Conservation (phyloP, 1,140 invertebrate species). For the Sitodiplosis mosellana region DNA sequence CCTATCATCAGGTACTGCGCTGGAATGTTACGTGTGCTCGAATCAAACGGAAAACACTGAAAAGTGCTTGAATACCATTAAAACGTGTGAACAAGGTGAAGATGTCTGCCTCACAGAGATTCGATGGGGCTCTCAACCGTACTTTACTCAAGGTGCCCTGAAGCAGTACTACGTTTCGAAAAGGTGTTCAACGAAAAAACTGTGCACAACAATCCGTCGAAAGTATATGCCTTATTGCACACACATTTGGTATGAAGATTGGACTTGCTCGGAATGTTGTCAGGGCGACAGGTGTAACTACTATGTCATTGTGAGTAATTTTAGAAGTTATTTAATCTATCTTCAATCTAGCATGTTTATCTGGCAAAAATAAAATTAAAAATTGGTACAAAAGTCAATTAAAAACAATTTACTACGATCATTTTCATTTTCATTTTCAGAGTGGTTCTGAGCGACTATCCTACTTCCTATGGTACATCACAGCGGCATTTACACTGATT, state of each 20-base stretch:
- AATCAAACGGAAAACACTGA: conserved; percentile 82
- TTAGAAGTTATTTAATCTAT: too few species aligned
- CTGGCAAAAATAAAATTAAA: too few species aligned
- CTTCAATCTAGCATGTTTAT: too few species aligned
- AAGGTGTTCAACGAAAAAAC: conserved; percentile 60
- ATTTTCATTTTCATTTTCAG: too few species aligned
- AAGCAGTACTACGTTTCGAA: conserved; percentile 94
- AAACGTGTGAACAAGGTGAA: conserved; percentile 70
- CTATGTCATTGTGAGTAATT: conserved; percentile 76
- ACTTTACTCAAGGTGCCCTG: conserved; percentile 81
- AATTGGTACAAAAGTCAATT: too few species aligned
- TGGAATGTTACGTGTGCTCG: conserved; percentile 91
- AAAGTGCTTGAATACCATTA: conserved; percentile 84
- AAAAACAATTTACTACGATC: too few species aligned
- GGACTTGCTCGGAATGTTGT: conserved; percentile 94
- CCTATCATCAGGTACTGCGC: conserved; percentile 34
- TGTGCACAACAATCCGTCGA: conserved; percentile 51
- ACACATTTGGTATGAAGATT: conserved; percentile 94
- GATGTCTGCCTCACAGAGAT: conserved; percentile 81
- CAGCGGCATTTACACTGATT: too few species aligned
- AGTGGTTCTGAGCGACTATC: too few species aligned
- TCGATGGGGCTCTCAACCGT: conserved; percentile 81
- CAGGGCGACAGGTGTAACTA: conserved; percentile 93
- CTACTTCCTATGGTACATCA: too few species aligned
- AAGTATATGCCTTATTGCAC: conserved; percentile 64